Evolutionary conservation across 2,113 vertebrate genomes (phyloP), one percentile per base, ranked within the genome.

Genomic region (Proteles cristata): DNA sequence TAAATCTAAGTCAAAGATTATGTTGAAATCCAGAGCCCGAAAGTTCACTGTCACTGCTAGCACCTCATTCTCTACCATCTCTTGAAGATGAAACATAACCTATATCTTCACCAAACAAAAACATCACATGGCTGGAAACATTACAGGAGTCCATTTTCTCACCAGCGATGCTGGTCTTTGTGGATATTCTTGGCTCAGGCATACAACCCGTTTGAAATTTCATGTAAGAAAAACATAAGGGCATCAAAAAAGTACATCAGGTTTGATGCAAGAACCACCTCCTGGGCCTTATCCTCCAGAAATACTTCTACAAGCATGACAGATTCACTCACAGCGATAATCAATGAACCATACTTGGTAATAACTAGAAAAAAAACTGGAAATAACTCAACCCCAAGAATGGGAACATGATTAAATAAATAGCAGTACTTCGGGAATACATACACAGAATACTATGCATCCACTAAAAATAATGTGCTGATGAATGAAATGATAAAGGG

Each of bases 1-100:
- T 74, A 88, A 96, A 66, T 71, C 43, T 31, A 96, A 82, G 81
- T 86, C 88, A 85, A 96, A 95, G 65, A 92, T 63, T 45, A 11
- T 58, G 28, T 69, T 88, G 77, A 85, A 7, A 82, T 82, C 39
- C 31, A 35, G 33, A 93, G 35, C 81, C 55, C 43, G 2, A 63
- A 81, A 83, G 48, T 61, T 35, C 25, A 66, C 25, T 53, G 85
- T 77, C 11, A 39, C 61, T 35, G 21, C 69, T 33, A 50, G 19
- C 16, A 82, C 86, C 28, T 31, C 45, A 21, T 85, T 73, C 21
- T 86, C 80, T 35, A 55, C 33, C 33, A 76, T 84, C 39, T 91
- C 92, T 48, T 65, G n/a, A 96, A 92, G 81, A 94, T 77, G 73
- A 89, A 96, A 83, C 16, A 33, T 3, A 11, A 77, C 26, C 45